Percentiles rank a stretch among this genome's conserved stretches.
Conservation (phyloP, 2,888 invertebrate genomes). For the Thyatira batis region DNA sequence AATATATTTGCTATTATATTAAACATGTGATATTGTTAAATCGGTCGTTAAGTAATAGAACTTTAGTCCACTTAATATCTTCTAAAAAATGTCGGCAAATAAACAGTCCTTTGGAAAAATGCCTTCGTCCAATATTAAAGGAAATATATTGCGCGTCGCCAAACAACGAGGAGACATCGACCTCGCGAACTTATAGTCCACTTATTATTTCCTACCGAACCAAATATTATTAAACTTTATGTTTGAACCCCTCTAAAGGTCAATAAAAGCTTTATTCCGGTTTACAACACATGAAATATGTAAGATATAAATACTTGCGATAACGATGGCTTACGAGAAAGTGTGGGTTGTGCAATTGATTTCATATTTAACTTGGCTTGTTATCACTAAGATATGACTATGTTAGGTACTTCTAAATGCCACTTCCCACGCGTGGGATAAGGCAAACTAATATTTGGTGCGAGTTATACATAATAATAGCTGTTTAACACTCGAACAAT, state of each 20-base stretch:
- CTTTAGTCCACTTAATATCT: not conserved
- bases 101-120: not conserved
- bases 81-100: not conserved
- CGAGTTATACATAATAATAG: not conserved
- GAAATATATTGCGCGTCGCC: not conserved
- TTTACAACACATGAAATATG: too few relatives aligned
- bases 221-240: not conserved
- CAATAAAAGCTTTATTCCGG: too few relatives aligned
- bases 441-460: not conserved
- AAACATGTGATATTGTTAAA: not conserved
- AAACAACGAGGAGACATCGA: not conserved
- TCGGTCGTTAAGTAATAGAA: not conserved
- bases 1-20: too few relatives aligned
- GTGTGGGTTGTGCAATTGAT: not conserved
- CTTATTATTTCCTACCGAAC: not conserved
- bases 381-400: not conserved
- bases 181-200: not conserved
- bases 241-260: not conserved
- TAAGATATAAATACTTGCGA: not conserved
- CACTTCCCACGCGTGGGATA: not conserved
- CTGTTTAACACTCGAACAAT: not conserved
- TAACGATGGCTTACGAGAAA: not conserved
- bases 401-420: too few relatives aligned
- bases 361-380: not conserved
- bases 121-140: not conserved